Evolutionary conservation across 2,888 invertebrate species (phyloP).

Genomic region (Pilophorus perplexus): DNA sequence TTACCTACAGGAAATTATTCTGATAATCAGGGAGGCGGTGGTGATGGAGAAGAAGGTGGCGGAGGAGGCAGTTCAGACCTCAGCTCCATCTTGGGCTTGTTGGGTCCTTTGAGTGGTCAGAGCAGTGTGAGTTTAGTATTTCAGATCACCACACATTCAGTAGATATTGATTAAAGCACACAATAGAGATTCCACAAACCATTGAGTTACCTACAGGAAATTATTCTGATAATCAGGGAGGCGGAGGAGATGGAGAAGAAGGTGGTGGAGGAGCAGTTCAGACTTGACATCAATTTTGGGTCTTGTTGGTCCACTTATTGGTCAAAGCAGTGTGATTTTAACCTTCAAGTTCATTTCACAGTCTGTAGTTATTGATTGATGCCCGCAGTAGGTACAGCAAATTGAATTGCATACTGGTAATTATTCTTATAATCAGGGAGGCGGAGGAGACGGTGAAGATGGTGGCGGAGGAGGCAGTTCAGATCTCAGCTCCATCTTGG

Average conservation of each 20-base stretch:
- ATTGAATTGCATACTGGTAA: no score
- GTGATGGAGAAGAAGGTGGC: constrained; percentile 42
- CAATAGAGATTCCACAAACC: no score
- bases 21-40: constrained; percentile 11
- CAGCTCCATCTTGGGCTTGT: constrained; percentile 41
- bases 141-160: no score
- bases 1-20: no score
- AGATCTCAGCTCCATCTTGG: constrained; percentile 43
- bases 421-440: constrained; percentile 14
- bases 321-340: constrained; percentile 11
- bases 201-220: no score
- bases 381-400: no score
- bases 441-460: constrained; percentile 19
- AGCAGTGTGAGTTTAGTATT: constrained; percentile 47
- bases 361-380: no score
- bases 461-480: constrained; percentile 46
- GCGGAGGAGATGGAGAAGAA: constrained; percentile 11
- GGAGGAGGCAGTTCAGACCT: constrained; percentile 47
- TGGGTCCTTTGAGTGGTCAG: constrained; percentile 43
- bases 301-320: constrained; percentile 33
- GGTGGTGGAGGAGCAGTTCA: constrained; percentile 23
- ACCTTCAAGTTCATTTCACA: no score
- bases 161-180: no score
- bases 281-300: constrained; percentile 35
- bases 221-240: constrained; percentile 4